phyloP scores from a whole-genome alignment of 2,888 invertebrate species.

The Pristionchus fissidentatus region DNA sequence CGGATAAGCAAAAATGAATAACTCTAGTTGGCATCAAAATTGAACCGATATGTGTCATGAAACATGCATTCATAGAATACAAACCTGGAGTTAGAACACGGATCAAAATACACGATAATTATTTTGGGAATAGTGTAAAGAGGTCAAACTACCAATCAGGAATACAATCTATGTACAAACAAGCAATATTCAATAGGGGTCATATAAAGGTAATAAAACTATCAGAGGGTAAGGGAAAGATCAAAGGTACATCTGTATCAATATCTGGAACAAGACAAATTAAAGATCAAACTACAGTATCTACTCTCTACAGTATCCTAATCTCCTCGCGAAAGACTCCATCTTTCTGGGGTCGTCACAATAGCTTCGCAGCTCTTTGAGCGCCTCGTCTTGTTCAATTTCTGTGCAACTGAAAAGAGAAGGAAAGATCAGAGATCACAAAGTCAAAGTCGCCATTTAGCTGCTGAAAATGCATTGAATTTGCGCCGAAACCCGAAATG shows the following conservation, averaged over 20 bases:
- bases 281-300: neutral
- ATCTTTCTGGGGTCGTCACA: slow-evolving; percentile 14
- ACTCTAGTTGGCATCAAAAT: no score
- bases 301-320: no score
- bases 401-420: slow-evolving; percentile 44
- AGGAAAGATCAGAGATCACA: neutral
- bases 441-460: no score
- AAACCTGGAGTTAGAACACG: slow-evolving; percentile 21
- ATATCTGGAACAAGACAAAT: neutral
- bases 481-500: neutral
- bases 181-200: neutral
- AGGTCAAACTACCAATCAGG: neutral
- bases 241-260: neutral
- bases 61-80: neutral
- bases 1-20: neutral
- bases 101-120: slow-evolving; percentile 19
- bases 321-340: slow-evolving; percentile 23
- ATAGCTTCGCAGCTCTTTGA: slow-evolving; percentile 23
- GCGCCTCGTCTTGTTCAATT: slow-evolving; percentile 36
- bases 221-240: neutral
- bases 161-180: slow-evolving; percentile 11
- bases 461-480: neutral
- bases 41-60: slow-evolving; percentile 23
- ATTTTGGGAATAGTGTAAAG: neutral
- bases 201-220: slow-evolving; percentile 18